phyloP scores from a whole-genome alignment of 2,888 invertebrate species.

The Beris chalybata region DNA sequence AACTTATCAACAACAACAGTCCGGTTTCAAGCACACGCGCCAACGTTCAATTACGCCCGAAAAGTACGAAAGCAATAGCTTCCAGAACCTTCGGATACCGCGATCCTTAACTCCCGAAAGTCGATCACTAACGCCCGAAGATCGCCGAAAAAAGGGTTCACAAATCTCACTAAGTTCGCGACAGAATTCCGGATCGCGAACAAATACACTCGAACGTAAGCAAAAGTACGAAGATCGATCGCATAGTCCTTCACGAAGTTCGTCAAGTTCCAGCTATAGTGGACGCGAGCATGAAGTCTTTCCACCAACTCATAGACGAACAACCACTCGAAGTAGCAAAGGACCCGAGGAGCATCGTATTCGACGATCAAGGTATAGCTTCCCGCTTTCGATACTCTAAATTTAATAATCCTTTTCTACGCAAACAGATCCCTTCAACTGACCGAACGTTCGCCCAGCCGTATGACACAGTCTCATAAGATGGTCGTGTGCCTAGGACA shows the following conservation, averaged over 20 bases:
- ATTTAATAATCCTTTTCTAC: not conserved
- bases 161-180: slow-evolving; percentile 49
- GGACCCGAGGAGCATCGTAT: slow-evolving; percentile 54
- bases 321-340: slow-evolving; percentile 48
- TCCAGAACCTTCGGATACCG: slow-evolving; percentile 53
- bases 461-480: slow-evolving; percentile 49
- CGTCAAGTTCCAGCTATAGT: slow-evolving; percentile 56
- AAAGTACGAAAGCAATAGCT: slow-evolving; percentile 53
- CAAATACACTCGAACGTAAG: slow-evolving; percentile 53
- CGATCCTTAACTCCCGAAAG: slow-evolving; percentile 56
- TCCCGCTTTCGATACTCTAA: not conserved
- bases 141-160: slow-evolving; percentile 51
- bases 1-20: slow-evolving; percentile 47
- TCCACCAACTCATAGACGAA: slow-evolving; percentile 45
- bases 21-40: slow-evolving; percentile 40
- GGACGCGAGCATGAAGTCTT: slow-evolving; percentile 47
- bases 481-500: slow-evolving; percentile 48
- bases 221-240: slow-evolving; percentile 51
- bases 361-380: slow-evolving; percentile 51
- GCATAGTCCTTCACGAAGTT: slow-evolving; percentile 53
- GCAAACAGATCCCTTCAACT: slow-evolving; percentile 62
- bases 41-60: slow-evolving; percentile 56
- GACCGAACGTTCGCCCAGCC: slow-evolving; percentile 62
- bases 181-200: slow-evolving; percentile 53
- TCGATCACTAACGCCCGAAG: slow-evolving; percentile 54